Evolutionary conservation across 2,888 invertebrate species (phyloP).

Genomic region (Pollenia angustigena): DNA sequence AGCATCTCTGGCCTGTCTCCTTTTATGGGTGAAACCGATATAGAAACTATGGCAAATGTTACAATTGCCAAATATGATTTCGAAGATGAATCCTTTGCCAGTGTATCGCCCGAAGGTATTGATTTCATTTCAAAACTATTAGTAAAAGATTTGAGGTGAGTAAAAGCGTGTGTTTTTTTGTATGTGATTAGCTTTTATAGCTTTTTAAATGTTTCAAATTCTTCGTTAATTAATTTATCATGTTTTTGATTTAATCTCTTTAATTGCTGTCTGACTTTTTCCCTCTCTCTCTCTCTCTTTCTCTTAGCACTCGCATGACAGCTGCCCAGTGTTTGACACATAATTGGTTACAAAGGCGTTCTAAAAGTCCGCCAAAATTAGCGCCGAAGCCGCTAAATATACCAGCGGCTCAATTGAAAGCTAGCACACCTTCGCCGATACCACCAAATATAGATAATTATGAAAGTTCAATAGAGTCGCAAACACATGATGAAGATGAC

Average conservation of each 20-base stretch:
- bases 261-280: slow-evolving; percentile 75
- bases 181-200: background rate
- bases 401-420: slow-evolving; percentile 80
- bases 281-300: slow-evolving; percentile 76
- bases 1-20: slow-evolving; percentile 98
- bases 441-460: slow-evolving; percentile 71
- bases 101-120: slow-evolving; percentile 96
- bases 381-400: slow-evolving; percentile 79
- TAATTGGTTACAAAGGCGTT: slow-evolving; percentile 91
- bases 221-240: slow-evolving; percentile 33
- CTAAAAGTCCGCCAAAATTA: slow-evolving; percentile 79
- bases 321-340: slow-evolving; percentile 94
- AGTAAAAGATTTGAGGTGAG: slow-evolving; percentile 96
- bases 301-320: slow-evolving; percentile 90
- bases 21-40: slow-evolving; percentile 99
- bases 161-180: slow-evolving; percentile 15
- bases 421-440: slow-evolving; percentile 81
- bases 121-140: slow-evolving; percentile 97
- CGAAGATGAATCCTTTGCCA: slow-evolving; percentile 98
- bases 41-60: slow-evolving; percentile 99
- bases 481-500: slow-evolving; percentile 51
- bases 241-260: background rate
- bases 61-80: slow-evolving; percentile 98
- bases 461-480: slow-evolving; percentile 9
- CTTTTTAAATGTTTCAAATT: background rate